Percentiles rank a stretch among this genome's conserved stretches.
Evolutionary conservation across 2,888 invertebrate species (phyloP).

Genomic region (Cheilosia vulpina): DNA sequence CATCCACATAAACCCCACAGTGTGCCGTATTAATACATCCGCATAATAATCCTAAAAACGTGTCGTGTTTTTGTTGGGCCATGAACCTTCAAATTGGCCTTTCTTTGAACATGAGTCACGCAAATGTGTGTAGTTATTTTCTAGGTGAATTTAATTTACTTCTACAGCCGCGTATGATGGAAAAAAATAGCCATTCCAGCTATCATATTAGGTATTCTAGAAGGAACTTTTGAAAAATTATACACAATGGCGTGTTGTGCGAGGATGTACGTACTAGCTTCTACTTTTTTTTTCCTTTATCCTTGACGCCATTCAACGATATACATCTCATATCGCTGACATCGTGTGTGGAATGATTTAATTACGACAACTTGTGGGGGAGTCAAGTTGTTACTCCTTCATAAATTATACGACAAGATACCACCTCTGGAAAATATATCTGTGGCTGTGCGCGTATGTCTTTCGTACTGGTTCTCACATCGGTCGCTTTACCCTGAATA

Average conservation of each 20-base stretch:
- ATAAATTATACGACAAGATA: conserved; percentile 55
- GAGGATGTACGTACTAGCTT: conserved; percentile 20
- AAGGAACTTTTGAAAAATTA: conserved; percentile 24
- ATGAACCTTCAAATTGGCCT: conserved; percentile 62
- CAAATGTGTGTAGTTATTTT: conserved; percentile 22
- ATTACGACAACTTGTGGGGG: conserved; percentile 57
- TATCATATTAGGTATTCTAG: conserved; percentile 24
- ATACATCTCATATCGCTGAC: conserved; percentile 12
- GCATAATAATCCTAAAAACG: conserved; percentile 32
- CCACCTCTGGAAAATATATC: conserved; percentile 9
- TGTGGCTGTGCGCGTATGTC: conserved; percentile 11
- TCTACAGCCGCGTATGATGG: conserved; percentile 28
- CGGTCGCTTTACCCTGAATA: conserved; percentile 1
- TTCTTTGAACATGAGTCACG: conserved; percentile 48
- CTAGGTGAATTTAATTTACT: conserved; percentile 53
- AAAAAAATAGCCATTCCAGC: conserved; percentile 27
- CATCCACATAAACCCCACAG: background rate
- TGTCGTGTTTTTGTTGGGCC: conserved; percentile 48
- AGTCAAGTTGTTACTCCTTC: conserved; percentile 60
- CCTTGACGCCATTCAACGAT: conserved; percentile 29
- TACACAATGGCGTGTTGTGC: conserved; percentile 41
- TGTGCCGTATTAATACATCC: conserved; percentile 9
- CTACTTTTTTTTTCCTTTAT: conserved; percentile 5
- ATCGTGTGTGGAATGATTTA: conserved; percentile 62
- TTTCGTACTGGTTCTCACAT: conserved; percentile 1